Percentiles rank a stretch among this genome's conserved stretches.
phyloP scores from a whole-genome alignment of 2,888 invertebrate species.

The Lingula anatina region DNA sequence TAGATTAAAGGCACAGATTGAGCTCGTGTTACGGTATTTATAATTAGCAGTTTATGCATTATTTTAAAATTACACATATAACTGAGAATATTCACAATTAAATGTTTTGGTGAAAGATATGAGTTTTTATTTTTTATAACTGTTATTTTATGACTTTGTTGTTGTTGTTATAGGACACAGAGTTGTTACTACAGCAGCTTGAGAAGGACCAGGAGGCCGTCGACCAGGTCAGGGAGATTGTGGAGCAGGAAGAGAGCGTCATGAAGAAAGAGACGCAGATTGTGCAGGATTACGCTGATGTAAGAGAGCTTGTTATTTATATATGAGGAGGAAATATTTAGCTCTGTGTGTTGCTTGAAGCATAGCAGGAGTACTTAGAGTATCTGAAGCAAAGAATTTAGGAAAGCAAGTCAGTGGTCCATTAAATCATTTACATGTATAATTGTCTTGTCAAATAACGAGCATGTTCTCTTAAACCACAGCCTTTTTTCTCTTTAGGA shows the following conservation, averaged over 20 bases:
- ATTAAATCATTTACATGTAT: too few relatives aligned
- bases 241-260: constrained; percentile 44
- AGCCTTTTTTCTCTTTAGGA: constrained; percentile 24
- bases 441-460: too few relatives aligned
- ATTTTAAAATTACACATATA: too few relatives aligned
- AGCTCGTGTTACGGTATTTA: too few relatives aligned
- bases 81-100: neutral
- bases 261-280: constrained; percentile 50
- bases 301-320: constrained; percentile 22
- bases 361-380: too few relatives aligned
- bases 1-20: too few relatives aligned
- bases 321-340: too few relatives aligned
- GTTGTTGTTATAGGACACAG: constrained; percentile 39
- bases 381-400: too few relatives aligned
- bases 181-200: constrained; percentile 41
- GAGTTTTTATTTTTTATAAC: neutral
- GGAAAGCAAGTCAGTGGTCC: too few relatives aligned
- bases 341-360: too few relatives aligned
- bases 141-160: neutral
- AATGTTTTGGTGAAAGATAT: neutral
- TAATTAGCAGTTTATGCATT: too few relatives aligned
- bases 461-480: too few relatives aligned
- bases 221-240: constrained; percentile 47
- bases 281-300: constrained; percentile 50
- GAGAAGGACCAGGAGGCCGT: constrained; percentile 49